Percentiles rank a stretch among this genome's conserved stretches.
phyloP scores from a whole-genome alignment of 2,797 vertebrate species.

The Poeciliopsis gracilis region DNA sequence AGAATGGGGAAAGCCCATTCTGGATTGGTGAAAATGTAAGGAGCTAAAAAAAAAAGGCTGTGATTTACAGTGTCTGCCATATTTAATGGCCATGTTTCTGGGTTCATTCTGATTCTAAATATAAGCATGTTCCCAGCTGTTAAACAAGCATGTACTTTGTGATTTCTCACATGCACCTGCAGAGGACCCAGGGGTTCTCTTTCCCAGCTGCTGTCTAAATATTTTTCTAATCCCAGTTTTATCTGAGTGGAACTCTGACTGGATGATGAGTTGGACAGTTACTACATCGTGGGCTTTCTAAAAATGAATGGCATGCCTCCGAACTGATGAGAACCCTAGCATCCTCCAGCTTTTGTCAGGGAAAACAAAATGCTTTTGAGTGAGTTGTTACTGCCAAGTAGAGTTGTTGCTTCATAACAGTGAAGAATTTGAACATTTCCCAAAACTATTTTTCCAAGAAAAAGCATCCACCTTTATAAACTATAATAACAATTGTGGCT shows the following conservation, averaged over 20 bases:
- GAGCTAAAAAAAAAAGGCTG: neutral
- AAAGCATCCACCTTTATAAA: constrained; percentile 23
- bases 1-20: constrained; percentile 19
- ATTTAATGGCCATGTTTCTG: neutral
- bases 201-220: constrained; percentile 53
- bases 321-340: constrained; percentile 28
- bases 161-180: constrained; percentile 52
- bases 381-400: constrained; percentile 21
- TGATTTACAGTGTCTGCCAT: neutral
- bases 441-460: constrained; percentile 10
- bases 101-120: constrained; percentile 5
- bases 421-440: constrained; percentile 38
- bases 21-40: neutral
- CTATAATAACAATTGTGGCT: neutral
- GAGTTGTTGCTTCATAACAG: constrained; percentile 23
- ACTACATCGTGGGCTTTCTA: constrained; percentile 30
- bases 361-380: constrained; percentile 34
- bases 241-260: constrained; percentile 30
- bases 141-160: constrained; percentile 25
- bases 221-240: constrained; percentile 38
- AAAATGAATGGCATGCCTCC: constrained; percentile 57
- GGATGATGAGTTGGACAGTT: constrained; percentile 32
- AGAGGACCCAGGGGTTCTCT: constrained; percentile 10
- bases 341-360: constrained; percentile 17
- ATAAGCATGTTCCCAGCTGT: constrained; percentile 27